phyloP scores from a whole-genome alignment of 2,888 invertebrate species.

The Hanleya hanleyi region DNA sequence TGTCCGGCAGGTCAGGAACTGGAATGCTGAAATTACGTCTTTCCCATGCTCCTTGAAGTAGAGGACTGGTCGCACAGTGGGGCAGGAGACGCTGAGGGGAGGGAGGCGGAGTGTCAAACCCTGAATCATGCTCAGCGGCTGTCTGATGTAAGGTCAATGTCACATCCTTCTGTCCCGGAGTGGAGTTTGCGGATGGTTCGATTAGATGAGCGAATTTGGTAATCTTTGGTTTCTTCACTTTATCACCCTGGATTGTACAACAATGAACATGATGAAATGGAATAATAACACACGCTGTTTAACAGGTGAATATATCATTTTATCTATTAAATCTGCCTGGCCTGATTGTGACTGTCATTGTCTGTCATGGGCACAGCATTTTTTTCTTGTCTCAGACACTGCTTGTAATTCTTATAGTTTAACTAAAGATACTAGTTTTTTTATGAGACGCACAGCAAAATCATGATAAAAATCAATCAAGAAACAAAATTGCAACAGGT shows the following conservation, averaged over 20 bases:
- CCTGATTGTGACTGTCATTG: too few species aligned
- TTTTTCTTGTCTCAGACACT: too few species aligned
- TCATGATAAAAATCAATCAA: too few species aligned
- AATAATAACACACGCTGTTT: too few species aligned
- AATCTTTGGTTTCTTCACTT: slow-evolving; percentile 61
- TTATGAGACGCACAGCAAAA: too few species aligned
- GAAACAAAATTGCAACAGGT: too few species aligned
- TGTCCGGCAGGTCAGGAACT: neutral
- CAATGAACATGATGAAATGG: too few species aligned
- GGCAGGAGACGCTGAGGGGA: neutral
- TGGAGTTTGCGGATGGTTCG: slow-evolving; percentile 39
- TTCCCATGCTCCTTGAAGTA: slow-evolving; percentile 8
- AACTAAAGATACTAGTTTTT: too few species aligned
- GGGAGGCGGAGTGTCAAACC: neutral
- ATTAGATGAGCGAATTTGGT: slow-evolving; percentile 57
- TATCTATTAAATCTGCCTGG: too few species aligned
- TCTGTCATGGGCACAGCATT: too few species aligned
- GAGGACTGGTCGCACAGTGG: slow-evolving; percentile 5
- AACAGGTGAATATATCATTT: too few species aligned
- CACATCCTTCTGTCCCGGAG: slow-evolving; percentile 57
- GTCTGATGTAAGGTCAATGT: slow-evolving; percentile 52
- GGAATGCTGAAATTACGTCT: neutral
- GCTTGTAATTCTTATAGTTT: too few species aligned
- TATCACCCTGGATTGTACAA: slow-evolving; percentile 27
- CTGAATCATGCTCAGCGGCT: neutral